Conservation (phyloP, 2,797 vertebrate species). For the Poeciliopsis turneri region DNA sequence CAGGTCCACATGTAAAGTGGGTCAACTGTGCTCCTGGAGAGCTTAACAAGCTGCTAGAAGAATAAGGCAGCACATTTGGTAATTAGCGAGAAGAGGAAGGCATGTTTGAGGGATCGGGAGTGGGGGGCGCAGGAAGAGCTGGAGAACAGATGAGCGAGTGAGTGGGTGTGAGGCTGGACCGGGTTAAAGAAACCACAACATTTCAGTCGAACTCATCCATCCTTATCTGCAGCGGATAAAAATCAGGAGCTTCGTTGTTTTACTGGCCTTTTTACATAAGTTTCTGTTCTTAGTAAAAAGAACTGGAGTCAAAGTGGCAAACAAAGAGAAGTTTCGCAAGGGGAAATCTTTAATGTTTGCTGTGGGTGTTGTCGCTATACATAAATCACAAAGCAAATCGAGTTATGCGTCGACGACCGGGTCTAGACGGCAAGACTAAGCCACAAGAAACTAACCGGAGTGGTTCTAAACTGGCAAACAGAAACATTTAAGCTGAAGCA, state of each 20-base stretch:
- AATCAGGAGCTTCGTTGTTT: not conserved
- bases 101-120: conserved; percentile 48
- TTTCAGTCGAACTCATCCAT: conserved; percentile 3
- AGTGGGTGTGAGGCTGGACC: conserved; percentile 56
- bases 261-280: not conserved
- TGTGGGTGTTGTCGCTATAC: conserved; percentile 5
- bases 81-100: conserved; percentile 75
- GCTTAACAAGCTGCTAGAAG: conserved; percentile 76
- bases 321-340: conserved; percentile 29
- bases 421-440: conserved; percentile 6
- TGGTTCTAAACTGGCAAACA: conserved; percentile 4
- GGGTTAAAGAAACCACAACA: conserved; percentile 20
- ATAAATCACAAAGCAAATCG: not conserved
- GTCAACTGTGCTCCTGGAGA: conserved; percentile 81
- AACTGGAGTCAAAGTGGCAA: conserved; percentile 6
- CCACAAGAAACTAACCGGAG: conserved; percentile 7
- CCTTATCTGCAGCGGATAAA: not conserved
- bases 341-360: conserved; percentile 34
- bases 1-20: conserved; percentile 79
- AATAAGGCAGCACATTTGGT: conserved; percentile 74
- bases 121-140: conserved; percentile 43
- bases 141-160: conserved; percentile 49
- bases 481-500: conserved; percentile 8
- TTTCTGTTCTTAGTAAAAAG: not conserved
- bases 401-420: not conserved